Evolutionary conservation across 1,140 invertebrate genomes (phyloP), one percentile per base, ranked within the genome.

Genomic region (Rhynchophorus ferrugineus): DNA sequence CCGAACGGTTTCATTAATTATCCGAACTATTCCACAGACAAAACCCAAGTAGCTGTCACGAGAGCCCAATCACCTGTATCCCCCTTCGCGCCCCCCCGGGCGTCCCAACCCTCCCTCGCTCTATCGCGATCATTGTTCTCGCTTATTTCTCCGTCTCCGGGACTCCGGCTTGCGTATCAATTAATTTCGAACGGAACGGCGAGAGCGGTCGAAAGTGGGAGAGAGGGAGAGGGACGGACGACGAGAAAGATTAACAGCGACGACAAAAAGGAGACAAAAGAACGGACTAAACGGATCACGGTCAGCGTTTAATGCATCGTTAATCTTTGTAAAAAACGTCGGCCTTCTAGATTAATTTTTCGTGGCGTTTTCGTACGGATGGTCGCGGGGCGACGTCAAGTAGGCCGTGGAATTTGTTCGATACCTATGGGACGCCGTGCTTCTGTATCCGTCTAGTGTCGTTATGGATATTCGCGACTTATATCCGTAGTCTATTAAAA

Each of bases 1-100:
- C 17, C 33, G 39, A 37, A 49, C 36, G 22, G 24, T 49, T 49
- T 38, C 13, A 49, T 38, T 16, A 21, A 38, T 24, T 49, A 38
- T 24, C 24, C n/a, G n/a, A n/a, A n/a, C n/a, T n/a, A n/a, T n/a
- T 24, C 3, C 29, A 42, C 13, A 35, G 8, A 45, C 17, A 45
- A 35, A 45, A 44, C 22, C 17, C 36, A 38, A 38, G 11, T n/a
- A 38, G 16, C 24, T 6, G 24, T 6, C 24, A 11, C 24, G 24
- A 29, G 5, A 29, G 5, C 24, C 5, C 5, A 29, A 6, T 11
- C 11, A 5, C 11, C 5, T 11, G 24, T 11, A 29, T 29, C 24
- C 11, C 5, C 24, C 11, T 29, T 29, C 24, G 24, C 11, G 11
- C 5, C 24, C 24, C 24, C 24, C 24, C 11, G 5, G 11, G 5